Evolutionary conservation across 2,113 vertebrate species (phyloP).

Genomic region (Felis catus): F.catus_Fca126_mat1.0 CM031411.1:98179501-98180000

Average conservation of each 20-base stretch:
- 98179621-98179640: background rate
- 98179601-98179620: constrained; percentile 30
- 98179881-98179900: constrained; percentile 18
- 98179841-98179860: background rate
- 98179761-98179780: background rate
- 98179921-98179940: constrained; percentile 95
- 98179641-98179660: constrained; percentile 53
- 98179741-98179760: background rate
- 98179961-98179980: constrained; percentile 91
- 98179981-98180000: constrained; percentile 91
- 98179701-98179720: constrained; percentile 31
- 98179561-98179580: background rate
- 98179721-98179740: constrained; percentile 2
- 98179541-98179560: background rate
- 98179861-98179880: constrained; percentile 48
- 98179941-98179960: constrained; percentile 93
- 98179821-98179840: constrained; percentile 33
- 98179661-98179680: background rate
- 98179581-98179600: constrained; percentile 29
- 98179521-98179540: background rate
- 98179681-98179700: constrained; percentile 24
- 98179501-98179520: background rate
- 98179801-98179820: background rate
- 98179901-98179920: constrained; percentile 90
- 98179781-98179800: background rate